phyloP scores from a whole-genome alignment of 2,113 vertebrate species.

The Perca schrenkii region DNA sequence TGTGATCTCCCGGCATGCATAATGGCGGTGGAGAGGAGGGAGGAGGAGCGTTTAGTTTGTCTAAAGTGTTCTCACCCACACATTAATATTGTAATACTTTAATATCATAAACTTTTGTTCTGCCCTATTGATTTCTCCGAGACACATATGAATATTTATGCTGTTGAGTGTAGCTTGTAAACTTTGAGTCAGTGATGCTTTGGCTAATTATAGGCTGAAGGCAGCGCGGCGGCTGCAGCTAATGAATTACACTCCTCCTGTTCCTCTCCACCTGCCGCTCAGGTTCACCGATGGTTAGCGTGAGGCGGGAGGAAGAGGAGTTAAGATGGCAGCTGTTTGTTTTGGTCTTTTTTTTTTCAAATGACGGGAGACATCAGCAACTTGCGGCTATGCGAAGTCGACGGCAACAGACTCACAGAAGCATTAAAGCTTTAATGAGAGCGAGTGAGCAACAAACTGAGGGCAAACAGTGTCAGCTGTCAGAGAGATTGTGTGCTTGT shows the following conservation, averaged over 20 bases:
- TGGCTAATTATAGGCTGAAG: constrained; percentile 63
- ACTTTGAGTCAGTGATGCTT: constrained; percentile 65
- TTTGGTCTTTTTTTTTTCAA: neutral
- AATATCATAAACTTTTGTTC: constrained; percentile 74
- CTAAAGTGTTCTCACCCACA: constrained; percentile 62
- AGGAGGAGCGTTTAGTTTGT: constrained; percentile 50
- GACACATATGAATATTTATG: constrained; percentile 76
- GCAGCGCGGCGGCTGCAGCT: constrained; percentile 30
- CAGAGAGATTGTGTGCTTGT: neutral
- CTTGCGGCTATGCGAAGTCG: neutral
- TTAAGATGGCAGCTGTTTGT: constrained; percentile 11
- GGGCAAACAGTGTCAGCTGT: constrained; percentile 3
- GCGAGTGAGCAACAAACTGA: neutral
- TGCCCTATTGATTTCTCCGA: constrained; percentile 76
- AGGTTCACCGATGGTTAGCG: constrained; percentile 36
- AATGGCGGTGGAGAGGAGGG: constrained; percentile 38
- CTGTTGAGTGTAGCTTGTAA: constrained; percentile 55
- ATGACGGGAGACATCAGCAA: constrained; percentile 7
- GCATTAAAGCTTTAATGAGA: constrained; percentile 52
- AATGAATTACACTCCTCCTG: constrained; percentile 56
- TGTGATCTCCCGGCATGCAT: constrained; percentile 69
- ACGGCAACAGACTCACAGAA: constrained; percentile 14
- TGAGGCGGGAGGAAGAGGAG: neutral
- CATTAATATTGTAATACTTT: constrained; percentile 73
- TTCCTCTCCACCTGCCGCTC: constrained; percentile 54